These are phyloP conservation scores for Lasaia peninsularis DNA, from an alignment of 1,140 invertebrate genomes.

Conservation along the genomic window DNA sequence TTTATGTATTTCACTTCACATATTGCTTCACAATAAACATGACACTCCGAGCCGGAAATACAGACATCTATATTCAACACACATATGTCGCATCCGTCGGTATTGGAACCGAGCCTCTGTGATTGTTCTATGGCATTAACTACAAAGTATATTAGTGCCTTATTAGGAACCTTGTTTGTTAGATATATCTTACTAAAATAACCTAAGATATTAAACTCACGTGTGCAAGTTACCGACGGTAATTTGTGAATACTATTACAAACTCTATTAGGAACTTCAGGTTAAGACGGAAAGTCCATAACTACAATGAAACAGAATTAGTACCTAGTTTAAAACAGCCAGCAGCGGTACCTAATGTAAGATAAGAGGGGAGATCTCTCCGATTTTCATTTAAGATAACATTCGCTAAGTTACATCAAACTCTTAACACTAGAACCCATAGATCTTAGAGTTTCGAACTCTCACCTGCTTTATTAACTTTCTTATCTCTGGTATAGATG, in stretches of 20 bases:
- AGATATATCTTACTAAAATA: too few relatives aligned
- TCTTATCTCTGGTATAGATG: not conserved
- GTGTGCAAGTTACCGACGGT: too few relatives aligned
- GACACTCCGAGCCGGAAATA: too few relatives aligned
- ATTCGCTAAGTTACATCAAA: constrained; percentile 8
- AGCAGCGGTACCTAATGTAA: not conserved
- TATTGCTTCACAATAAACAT: too few relatives aligned
- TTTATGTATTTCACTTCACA: too few relatives aligned
- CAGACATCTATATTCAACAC: too few relatives aligned
- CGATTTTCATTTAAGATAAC: constrained; percentile 9
- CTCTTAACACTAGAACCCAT: constrained; percentile 1
- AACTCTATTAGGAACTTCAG: not conserved
- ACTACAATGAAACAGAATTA: not conserved
- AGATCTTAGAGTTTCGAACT: constrained; percentile 4
- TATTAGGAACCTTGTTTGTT: too few relatives aligned
- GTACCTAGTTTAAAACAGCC: not conserved
- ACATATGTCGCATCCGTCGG: too few relatives aligned
- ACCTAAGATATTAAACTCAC: too few relatives aligned
- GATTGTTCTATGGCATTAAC: too few relatives aligned
- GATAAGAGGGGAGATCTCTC: not conserved
- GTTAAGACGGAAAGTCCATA: not conserved
- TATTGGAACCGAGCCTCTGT: too few relatives aligned
- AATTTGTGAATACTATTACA: not conserved
- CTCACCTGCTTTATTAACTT: not conserved
- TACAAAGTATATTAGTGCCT: too few relatives aligned